Percentiles rank a stretch among this genome's conserved stretches.
Evolutionary conservation across 2,113 vertebrate species (phyloP).

Genomic region (Toxostoma redivivum): DNA sequence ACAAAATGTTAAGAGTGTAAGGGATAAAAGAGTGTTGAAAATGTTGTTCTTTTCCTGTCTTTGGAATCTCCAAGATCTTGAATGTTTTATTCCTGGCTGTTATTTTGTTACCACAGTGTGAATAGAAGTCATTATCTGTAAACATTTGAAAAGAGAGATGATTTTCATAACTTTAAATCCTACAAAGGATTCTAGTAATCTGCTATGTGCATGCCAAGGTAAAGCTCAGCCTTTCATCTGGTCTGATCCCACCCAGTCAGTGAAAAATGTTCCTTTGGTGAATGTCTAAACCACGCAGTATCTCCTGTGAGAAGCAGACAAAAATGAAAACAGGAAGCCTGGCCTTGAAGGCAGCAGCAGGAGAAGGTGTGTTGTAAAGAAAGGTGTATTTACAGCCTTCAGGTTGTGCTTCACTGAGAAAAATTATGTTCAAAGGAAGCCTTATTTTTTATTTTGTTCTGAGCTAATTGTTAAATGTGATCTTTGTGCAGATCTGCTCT

Average conservation of each 20-base stretch:
- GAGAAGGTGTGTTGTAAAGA: neutral
- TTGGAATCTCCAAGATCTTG: slow-evolving; percentile 42
- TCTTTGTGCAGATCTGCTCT: neutral
- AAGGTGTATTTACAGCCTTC: neutral
- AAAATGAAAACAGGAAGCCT: neutral
- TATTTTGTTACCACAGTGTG: slow-evolving; percentile 44
- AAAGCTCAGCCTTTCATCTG: slow-evolving; percentile 61
- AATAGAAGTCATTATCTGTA: slow-evolving; percentile 55
- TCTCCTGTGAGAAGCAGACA: slow-evolving; percentile 23
- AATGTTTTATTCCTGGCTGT: slow-evolving; percentile 52
- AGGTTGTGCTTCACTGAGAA: neutral
- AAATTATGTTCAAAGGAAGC: neutral
- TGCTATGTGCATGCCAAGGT: neutral
- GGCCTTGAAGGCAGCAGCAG: slow-evolving; percentile 41
- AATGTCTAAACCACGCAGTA: slow-evolving; percentile 22
- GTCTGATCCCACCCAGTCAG: slow-evolving; percentile 50
- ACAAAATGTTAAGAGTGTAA: slow-evolving; percentile 59
- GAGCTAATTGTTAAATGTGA: neutral
- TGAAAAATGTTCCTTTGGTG: slow-evolving; percentile 57
- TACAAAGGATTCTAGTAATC: slow-evolving; percentile 60
- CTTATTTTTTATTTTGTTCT: neutral
- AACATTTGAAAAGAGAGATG: slow-evolving; percentile 36
- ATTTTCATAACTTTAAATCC: slow-evolving; percentile 59
- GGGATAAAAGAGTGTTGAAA: slow-evolving; percentile 63
- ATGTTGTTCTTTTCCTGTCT: slow-evolving; percentile 49